Conservation (phyloP, 64 coral and sea anemone genomes). For the Pocillopora damicornis region DNA sequence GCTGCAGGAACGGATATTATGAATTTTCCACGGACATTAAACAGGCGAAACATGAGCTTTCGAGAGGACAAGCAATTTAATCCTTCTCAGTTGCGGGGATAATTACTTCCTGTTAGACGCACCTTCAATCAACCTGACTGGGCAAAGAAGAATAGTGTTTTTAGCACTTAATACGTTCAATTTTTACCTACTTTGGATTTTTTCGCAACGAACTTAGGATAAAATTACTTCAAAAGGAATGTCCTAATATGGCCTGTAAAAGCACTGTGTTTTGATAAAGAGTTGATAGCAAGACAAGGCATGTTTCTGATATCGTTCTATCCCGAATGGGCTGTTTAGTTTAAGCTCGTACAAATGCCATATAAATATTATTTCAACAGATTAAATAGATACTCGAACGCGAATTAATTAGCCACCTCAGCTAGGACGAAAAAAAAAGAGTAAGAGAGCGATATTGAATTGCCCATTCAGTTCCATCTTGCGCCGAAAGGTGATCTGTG, state of each 20-base stretch:
- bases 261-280: neutral
- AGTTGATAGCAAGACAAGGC: neutral
- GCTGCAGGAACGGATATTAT: neutral
- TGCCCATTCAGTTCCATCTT: neutral
- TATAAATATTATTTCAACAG: constrained; percentile 44
- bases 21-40: neutral
- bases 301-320: neutral
- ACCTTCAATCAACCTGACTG: constrained; percentile 9
- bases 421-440: neutral
- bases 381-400: constrained; percentile 43
- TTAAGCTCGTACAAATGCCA: neutral
- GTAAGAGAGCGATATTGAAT: neutral
- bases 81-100: neutral
- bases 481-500: neutral
- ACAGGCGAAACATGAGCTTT: neutral
- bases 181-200: neutral
- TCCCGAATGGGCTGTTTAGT: constrained; percentile 18
- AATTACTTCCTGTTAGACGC: constrained; percentile 33
- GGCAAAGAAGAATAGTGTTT: neutral
- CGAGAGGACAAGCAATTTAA: constrained; percentile 7
- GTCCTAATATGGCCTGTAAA: neutral
- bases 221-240: constrained; percentile 1
- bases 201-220: neutral
- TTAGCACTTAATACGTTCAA: neutral
- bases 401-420: constrained; percentile 26